A percentile compares a stretch with the other conserved stretches of the same genome.
Conservation (phyloP, 2,113 vertebrate genomes). For the Aleadryas rufinucha region DNA sequence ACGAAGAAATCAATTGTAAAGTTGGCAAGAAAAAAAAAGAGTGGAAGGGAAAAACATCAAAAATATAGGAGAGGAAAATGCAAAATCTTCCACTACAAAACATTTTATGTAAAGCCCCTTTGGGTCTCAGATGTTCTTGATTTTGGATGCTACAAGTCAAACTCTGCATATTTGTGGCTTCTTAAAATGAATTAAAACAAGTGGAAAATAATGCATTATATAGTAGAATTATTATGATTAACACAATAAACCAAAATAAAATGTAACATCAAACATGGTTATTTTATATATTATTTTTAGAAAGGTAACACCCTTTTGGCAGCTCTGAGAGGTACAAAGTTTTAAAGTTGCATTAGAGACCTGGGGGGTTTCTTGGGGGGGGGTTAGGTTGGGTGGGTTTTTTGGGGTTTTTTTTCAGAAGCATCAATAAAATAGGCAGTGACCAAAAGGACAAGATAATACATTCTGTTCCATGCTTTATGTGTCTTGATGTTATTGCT, state of each 20-base stretch:
- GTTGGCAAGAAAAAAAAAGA: neutral
- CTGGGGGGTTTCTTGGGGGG: neutral
- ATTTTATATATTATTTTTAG: neutral
- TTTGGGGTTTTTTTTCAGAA: fast-evolving
- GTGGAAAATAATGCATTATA: neutral
- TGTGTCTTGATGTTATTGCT: slow-evolving; percentile 24
- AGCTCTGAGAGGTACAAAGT: neutral
- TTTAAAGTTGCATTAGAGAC: neutral
- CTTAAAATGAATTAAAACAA: neutral
- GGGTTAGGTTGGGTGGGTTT: neutral
- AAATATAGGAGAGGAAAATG: neutral
- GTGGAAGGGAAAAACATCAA: fast-evolving
- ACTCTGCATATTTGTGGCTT: neutral
- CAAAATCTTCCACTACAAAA: neutral
- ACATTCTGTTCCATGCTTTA: neutral
- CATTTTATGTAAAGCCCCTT: neutral
- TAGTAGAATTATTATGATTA: neutral
- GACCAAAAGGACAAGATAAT: neutral
- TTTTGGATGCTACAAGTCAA: neutral
- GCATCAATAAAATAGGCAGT: neutral
- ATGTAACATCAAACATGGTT: neutral
- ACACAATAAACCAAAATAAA: neutral
- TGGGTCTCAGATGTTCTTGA: neutral
- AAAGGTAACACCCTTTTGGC: neutral
- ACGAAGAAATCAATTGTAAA: neutral